Percentiles rank a stretch among this genome's conserved stretches.
Conservation (phyloP, 1,140 invertebrate genomes). For the Drosophila pandora region DNA sequence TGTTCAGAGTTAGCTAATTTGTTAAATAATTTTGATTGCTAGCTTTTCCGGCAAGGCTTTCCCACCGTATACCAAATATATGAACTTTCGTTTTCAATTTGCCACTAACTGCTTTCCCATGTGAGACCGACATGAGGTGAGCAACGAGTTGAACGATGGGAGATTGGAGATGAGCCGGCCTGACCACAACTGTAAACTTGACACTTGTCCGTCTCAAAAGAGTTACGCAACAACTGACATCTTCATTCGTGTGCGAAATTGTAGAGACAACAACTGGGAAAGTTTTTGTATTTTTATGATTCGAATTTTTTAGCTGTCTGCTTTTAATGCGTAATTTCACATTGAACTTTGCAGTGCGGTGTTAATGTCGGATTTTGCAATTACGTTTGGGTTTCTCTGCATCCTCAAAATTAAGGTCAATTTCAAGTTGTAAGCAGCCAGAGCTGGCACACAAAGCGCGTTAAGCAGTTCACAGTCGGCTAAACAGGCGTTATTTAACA, state of each 20-base stretch:
- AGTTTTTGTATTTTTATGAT: slow-evolving; percentile 53
- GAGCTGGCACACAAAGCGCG: slow-evolving; percentile 15
- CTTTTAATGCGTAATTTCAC: slow-evolving; percentile 42
- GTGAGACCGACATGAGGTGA: slow-evolving; percentile 4
- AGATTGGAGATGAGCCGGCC: slow-evolving; percentile 25
- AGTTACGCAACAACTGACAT: slow-evolving; percentile 46
- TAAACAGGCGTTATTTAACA: slow-evolving; percentile 42
- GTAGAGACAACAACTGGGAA: slow-evolving; percentile 46
- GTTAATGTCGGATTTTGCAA: slow-evolving; percentile 45
- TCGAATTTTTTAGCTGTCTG: slow-evolving; percentile 6
- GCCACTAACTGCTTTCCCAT: slow-evolving; percentile 17
- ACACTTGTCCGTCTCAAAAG: slow-evolving; percentile 48
- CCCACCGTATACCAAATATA: slow-evolving; percentile 13
- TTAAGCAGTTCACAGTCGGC: slow-evolving; percentile 33
- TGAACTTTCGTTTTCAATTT: slow-evolving; percentile 50
- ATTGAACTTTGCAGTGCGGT: slow-evolving; percentile 45
- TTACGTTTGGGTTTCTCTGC: slow-evolving; percentile 16
- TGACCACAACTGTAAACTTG: slow-evolving; percentile 56
- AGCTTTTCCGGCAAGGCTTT: slow-evolving; percentile 35
- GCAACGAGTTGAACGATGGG: slow-evolving; percentile 28
- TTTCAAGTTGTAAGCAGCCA: not conserved
- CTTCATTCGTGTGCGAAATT: slow-evolving; percentile 54
- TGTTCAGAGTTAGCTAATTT: slow-evolving; percentile 37
- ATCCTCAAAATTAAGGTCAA: slow-evolving; percentile 43
- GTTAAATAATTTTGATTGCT: slow-evolving; percentile 29